Percentiles rank a stretch among this genome's conserved stretches.
These are phyloP conservation scores for Acrobasis repandana DNA, from an alignment of 2,888 invertebrate genomes.

Conservation along the genomic window DNA sequence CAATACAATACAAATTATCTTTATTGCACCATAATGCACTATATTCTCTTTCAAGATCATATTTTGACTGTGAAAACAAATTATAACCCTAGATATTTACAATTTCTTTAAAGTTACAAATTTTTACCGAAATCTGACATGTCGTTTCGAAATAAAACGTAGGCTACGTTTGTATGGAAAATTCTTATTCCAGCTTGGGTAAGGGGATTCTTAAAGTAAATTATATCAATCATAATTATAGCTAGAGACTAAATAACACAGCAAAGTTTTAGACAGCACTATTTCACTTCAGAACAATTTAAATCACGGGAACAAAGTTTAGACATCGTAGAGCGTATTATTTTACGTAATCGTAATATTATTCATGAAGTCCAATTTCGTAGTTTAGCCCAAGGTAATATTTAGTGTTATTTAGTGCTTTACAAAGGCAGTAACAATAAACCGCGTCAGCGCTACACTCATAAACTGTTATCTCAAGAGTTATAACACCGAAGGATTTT, in stretches of 20 bases:
- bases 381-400: slow-evolving; percentile 19
- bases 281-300: background rate
- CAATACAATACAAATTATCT: too few relatives aligned
- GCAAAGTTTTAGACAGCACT: slow-evolving; percentile 5
- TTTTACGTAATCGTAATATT: slow-evolving; percentile 17
- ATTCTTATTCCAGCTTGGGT: too few relatives aligned
- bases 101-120: too few relatives aligned
- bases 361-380: slow-evolving; percentile 18
- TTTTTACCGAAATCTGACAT: too few relatives aligned
- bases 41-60: too few relatives aligned
- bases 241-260: background rate
- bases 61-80: too few relatives aligned
- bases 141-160: too few relatives aligned
- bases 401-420: slow-evolving; percentile 17
- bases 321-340: slow-evolving; percentile 10
- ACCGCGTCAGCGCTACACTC: slow-evolving; percentile 13
- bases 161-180: too few relatives aligned
- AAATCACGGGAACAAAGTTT: background rate
- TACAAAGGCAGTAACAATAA: slow-evolving; percentile 20
- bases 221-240: background rate
- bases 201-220: too few relatives aligned
- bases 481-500: slow-evolving; percentile 19
- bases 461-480: slow-evolving; percentile 20
- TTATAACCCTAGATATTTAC: too few relatives aligned
- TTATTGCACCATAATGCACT: too few relatives aligned